A percentile compares a stretch with the other conserved stretches of the same genome.
Conservation (phyloP, 2,113 vertebrate genomes). For the Gymnogyps californianus region DNA sequence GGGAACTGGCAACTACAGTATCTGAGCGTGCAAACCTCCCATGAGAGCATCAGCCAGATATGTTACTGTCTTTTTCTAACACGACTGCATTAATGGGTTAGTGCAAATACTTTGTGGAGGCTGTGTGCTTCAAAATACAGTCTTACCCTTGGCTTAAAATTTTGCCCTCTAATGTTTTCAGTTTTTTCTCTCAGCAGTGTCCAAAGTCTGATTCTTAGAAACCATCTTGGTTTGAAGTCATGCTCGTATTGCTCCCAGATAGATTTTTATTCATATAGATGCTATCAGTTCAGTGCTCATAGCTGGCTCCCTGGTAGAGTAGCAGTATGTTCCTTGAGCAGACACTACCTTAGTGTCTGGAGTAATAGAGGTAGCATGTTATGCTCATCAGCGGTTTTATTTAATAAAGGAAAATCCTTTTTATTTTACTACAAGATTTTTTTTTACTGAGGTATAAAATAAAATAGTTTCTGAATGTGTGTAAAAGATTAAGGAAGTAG, state of each 20-base stretch:
- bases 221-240: not conserved
- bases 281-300: not conserved
- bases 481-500: not conserved
- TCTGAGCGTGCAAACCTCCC: not conserved
- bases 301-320: not conserved
- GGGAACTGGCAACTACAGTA: not conserved
- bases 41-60: not conserved
- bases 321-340: not conserved
- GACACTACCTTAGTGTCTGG: not conserved
- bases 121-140: not conserved
- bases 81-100: not conserved
- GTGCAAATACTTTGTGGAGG: not conserved
- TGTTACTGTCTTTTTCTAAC: not conserved
- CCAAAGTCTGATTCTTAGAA: not conserved
- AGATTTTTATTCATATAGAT: not conserved
- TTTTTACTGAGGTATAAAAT: not conserved
- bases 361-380: not conserved
- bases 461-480: not conserved
- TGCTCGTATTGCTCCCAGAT: not conserved
- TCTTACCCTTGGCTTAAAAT: not conserved
- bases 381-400: not conserved
- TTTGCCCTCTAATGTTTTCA: not conserved
- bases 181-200: not conserved
- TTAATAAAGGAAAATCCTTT: not conserved
- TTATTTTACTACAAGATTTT: not conserved